Base-by-base conservation (phyloP, 2,113 vertebrate genomes). In the Oophaga pumilio region DNA sequence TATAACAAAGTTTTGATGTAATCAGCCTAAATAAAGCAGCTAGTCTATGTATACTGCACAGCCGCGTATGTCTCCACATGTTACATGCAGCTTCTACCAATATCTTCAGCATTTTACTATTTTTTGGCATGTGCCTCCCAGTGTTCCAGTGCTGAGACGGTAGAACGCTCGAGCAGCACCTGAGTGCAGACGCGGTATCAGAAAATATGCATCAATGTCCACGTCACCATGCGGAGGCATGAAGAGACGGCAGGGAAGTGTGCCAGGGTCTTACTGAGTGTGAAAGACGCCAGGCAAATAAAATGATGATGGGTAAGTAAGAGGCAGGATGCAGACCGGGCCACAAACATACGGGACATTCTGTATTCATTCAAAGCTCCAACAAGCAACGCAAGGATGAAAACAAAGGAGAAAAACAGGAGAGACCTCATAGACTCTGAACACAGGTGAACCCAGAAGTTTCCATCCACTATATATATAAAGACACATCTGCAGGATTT, bases 1-100 rank as follows among this genome's bases (percentile, higher is more conserved):
- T 60, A 0, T 81, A 57, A 81, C 78, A 81, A 43, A 62, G 57
- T 62, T 81, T 81, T 81, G 78, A 81, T 81, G 57, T 81, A 81
- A 81, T 81, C 78, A 81, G 78, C 26, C 33, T 81, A 81, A 81
- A 62, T 60, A 60, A 62, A 81, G 78, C 78, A 81, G 78, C 78
- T 62, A 57, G 17, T 26, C 53, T 13, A 26, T 22, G 57, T 62
- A 12, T 76, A 12, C 49, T 12, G 71, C 71, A 0, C 49, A 2
- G 11, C 43, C 4, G 1, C 13, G 77, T 11, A 81, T 24, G 6
- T 64, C 28, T 82, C 79, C 59, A 49, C 49, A 49, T 33, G 26
- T 20, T 62, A 43, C 8, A 22, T 22, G 4, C 57, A 13, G 28
- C 17, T 28, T 60, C 59, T 60, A 7, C 57, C 59, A n/a, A 50